These are phyloP conservation scores for Sphaerophoria rueppellii DNA, from an alignment of 2,888 invertebrate species.

Conservation along the genomic window DNA sequence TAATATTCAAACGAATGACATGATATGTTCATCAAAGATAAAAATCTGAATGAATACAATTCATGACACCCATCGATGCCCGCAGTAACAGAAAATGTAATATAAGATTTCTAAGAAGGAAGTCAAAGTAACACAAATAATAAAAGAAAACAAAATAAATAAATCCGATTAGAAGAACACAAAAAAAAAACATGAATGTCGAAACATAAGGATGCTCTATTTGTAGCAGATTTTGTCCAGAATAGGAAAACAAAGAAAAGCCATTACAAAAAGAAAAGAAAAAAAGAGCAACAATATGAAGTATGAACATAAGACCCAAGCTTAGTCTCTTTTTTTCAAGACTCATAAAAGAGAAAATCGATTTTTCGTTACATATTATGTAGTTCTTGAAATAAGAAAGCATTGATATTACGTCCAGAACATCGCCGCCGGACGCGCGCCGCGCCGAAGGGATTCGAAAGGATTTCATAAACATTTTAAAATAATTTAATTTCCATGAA, in stretches of 20 bases:
- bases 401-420: not conserved
- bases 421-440: not conserved
- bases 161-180: slow-evolving; percentile 31
- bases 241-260: slow-evolving; percentile 9
- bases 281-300: slow-evolving; percentile 15
- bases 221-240: slow-evolving; percentile 26
- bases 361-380: not conserved
- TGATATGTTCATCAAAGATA: slow-evolving; percentile 1
- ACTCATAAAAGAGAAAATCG: slow-evolving; percentile 32
- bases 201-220: slow-evolving; percentile 18
- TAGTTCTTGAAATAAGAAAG: not conserved
- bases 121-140: not conserved
- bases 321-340: slow-evolving; percentile 16
- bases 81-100: not conserved
- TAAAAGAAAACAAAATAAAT: not conserved
- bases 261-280: not conserved
- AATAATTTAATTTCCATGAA: slow-evolving; percentile 36
- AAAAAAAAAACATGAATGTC: not conserved
- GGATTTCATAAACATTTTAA: slow-evolving; percentile 22
- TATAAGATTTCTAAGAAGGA: not conserved
- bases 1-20: not conserved
- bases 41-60: slow-evolving; percentile 10
- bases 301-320: slow-evolving; percentile 5
- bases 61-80: not conserved
- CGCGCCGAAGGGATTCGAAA: slow-evolving; percentile 4